Percentiles rank a stretch among this genome's conserved stretches.
Conservation (phyloP, 2,888 invertebrate genomes). For the Noctua comes region DNA sequence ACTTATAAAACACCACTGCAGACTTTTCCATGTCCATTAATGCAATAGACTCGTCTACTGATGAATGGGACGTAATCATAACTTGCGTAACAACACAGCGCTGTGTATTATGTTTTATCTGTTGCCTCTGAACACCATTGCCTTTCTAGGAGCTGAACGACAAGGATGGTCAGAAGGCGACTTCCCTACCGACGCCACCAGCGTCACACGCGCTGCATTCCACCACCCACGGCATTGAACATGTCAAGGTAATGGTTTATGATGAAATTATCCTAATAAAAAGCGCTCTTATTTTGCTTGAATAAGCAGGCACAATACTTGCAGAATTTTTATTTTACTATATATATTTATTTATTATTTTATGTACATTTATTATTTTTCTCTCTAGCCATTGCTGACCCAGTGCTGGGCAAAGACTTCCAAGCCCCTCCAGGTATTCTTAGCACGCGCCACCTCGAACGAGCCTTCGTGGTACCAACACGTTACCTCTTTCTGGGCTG, state of each 20-base stretch:
- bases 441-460: constrained; percentile 1
- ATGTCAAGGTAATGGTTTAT: constrained; percentile 82
- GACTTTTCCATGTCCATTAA: too few species aligned
- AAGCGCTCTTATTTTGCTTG: not conserved
- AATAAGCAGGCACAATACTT: not conserved
- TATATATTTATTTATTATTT: constrained; percentile 10
- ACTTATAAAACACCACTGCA: too few species aligned
- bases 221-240: constrained; percentile 88
- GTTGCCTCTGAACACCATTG: not conserved
- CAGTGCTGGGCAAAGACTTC: constrained; percentile 28
- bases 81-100: not conserved
- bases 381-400: constrained; percentile 35
- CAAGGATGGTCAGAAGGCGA: constrained; percentile 83
- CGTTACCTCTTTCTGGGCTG: not conserved
- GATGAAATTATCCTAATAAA: not conserved
- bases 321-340: not conserved
- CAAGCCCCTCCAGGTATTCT: constrained; percentile 38
- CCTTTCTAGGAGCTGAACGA: constrained; percentile 89
- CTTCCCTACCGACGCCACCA: constrained; percentile 84
- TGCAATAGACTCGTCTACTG: too few species aligned
- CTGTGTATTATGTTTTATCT: not conserved
- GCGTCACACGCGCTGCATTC: constrained; percentile 87
- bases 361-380: constrained; percentile 14
- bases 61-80: not conserved
- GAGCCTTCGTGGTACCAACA: not conserved